Evolutionary conservation across 2,888 invertebrate genomes (phyloP).

Genomic region (Conus canariensis): DNA sequence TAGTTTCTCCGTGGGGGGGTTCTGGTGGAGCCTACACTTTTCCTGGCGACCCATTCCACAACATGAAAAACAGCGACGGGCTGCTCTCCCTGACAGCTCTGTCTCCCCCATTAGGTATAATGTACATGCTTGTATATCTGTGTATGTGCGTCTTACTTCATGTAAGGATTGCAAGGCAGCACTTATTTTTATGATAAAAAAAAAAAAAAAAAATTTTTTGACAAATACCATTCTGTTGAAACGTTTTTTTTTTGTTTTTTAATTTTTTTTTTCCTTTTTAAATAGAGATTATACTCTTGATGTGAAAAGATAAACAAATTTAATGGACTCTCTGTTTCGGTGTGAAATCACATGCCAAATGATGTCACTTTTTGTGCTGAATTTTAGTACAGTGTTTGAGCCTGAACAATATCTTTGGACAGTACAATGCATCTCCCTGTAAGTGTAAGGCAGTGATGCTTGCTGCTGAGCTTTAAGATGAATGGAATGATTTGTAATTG

Average conservation of each 20-base stretch:
- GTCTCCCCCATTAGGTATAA: constrained; percentile 71
- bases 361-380: too few relatives aligned
- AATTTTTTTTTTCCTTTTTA: not conserved
- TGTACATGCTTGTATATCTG: not conserved
- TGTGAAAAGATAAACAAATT: too few relatives aligned
- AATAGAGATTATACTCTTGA: too few relatives aligned
- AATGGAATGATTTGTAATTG: too few relatives aligned
- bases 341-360: too few relatives aligned
- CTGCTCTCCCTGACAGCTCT: constrained; percentile 47
- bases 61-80: constrained; percentile 68
- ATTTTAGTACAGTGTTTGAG: too few relatives aligned
- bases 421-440: too few relatives aligned
- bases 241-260: not conserved
- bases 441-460: too few relatives aligned
- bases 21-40: constrained; percentile 88
- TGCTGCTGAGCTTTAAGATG: too few relatives aligned
- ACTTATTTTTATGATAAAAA: not conserved
- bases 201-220: not conserved
- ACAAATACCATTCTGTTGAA: too few relatives aligned
- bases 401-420: too few relatives aligned
- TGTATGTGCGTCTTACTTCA: not conserved
- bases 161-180: not conserved
- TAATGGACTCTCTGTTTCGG: too few relatives aligned
- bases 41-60: constrained; percentile 84
- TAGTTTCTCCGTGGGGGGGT: constrained; percentile 78